These are phyloP conservation scores for Ophioderma brevispina DNA, from an alignment of 35 echinoderm and acorn worm genomes.

Conservation along the genomic window DNA sequence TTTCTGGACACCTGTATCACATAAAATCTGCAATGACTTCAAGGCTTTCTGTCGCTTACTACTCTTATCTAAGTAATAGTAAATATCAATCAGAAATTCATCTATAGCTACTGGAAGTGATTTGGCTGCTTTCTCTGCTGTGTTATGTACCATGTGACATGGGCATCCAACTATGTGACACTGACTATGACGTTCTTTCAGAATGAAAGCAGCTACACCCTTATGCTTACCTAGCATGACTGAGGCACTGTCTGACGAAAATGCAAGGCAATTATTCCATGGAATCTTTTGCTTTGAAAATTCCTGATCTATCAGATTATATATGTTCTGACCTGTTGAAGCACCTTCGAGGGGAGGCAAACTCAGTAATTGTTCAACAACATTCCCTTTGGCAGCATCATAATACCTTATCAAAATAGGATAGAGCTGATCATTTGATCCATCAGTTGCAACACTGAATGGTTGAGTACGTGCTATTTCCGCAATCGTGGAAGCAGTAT, in stretches of 20 bases:
- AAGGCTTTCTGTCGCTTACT: slow-evolving; percentile 61
- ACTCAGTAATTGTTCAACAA: slow-evolving; percentile 24
- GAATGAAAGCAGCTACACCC: slow-evolving; percentile 37
- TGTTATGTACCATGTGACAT: slow-evolving; percentile 66
- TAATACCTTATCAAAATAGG: slow-evolving; percentile 58
- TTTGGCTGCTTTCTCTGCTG: slow-evolving; percentile 56
- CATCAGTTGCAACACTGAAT: slow-evolving; percentile 74
- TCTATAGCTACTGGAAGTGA: slow-evolving; percentile 31
- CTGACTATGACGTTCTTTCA: slow-evolving; percentile 41
- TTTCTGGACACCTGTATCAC: slow-evolving; percentile 14
- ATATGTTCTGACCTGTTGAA: slow-evolving; percentile 68
- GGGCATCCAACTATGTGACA: slow-evolving; percentile 67
- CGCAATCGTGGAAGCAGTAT: not conserved
- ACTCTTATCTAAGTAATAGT: slow-evolving; percentile 58
- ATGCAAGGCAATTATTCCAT: slow-evolving; percentile 56
- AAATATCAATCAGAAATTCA: slow-evolving; percentile 52
- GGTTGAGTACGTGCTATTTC: too few relatives aligned
- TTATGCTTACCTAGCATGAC: slow-evolving; percentile 51
- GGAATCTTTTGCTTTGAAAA: slow-evolving; percentile 45
- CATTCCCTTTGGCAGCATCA: slow-evolving; percentile 59
- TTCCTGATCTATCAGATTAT: slow-evolving; percentile 46
- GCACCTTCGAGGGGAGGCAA: slow-evolving; percentile 56
- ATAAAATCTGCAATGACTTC: slow-evolving; percentile 42
- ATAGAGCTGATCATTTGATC: slow-evolving; percentile 68
- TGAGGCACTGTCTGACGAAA: slow-evolving; percentile 44